phyloP scores from a whole-genome alignment of 2,113 vertebrate genomes.

The Pelmatolapia mariae region DNA sequence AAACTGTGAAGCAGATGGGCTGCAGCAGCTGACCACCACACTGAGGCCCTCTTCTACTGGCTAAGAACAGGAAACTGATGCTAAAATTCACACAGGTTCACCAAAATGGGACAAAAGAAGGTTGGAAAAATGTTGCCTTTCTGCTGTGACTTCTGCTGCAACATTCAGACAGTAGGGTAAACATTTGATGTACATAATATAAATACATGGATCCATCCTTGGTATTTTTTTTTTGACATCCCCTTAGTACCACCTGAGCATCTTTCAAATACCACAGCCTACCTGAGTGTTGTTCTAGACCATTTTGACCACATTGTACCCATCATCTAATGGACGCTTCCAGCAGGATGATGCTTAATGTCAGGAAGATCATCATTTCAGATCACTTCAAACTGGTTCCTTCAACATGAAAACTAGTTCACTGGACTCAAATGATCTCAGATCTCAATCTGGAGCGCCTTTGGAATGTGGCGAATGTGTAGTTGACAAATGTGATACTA shows the following conservation, averaged over 20 bases:
- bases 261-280: neutral
- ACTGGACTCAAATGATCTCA: neutral
- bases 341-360: neutral
- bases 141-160: neutral
- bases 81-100: neutral
- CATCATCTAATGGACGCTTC: neutral
- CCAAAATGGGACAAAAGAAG: neutral
- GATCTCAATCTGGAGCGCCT: neutral
- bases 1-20: neutral
- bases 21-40: neutral
- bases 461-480: neutral
- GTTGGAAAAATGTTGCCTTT: neutral
- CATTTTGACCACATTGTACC: neutral
- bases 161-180: neutral
- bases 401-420: neutral
- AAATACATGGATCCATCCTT: neutral
- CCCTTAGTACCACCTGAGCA: neutral
- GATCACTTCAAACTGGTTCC: neutral
- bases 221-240: neutral
- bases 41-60: neutral
- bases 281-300: neutral
- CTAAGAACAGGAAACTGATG: neutral
- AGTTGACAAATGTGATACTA: neutral
- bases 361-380: neutral
- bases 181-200: neutral